Conservation (phyloP, 2,113 vertebrate species). For the Antechinus stuartii region DNA sequence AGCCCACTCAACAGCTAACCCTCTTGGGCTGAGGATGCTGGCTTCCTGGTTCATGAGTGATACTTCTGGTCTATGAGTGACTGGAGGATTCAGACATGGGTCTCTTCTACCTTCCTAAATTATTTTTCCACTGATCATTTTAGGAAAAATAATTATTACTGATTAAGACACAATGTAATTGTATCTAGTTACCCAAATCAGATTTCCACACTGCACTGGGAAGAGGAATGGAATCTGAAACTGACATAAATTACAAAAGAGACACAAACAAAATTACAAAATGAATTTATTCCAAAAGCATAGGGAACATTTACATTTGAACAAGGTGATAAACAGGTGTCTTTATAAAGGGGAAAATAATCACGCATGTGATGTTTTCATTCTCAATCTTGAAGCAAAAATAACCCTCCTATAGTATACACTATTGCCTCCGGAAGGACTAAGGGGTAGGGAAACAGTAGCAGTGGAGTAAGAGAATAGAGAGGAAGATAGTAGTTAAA, state of each 20-base stretch:
- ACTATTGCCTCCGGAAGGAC: conserved; percentile 65
- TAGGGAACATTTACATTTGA: conserved; percentile 85
- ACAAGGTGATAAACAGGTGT: conserved; percentile 81
- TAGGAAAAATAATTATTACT: background rate
- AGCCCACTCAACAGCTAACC: background rate
- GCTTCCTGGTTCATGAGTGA: background rate
- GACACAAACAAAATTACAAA: conserved; percentile 87
- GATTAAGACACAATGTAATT: background rate
- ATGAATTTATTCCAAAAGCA: conserved; percentile 88
- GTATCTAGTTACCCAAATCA: background rate
- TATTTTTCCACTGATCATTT: background rate
- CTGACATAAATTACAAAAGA: conserved; percentile 71
- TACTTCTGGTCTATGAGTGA: background rate
- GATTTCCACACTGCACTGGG: background rate
- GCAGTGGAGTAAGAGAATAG: background rate
- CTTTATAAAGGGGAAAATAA: conserved; percentile 78
- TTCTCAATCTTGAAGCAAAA: conserved; percentile 66
- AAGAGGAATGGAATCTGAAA: conserved; percentile 27
- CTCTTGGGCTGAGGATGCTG: background rate
- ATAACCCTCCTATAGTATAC: conserved; percentile 47
- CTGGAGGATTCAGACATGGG: background rate
- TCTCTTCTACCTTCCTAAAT: background rate
- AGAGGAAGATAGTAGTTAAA: conserved; percentile 47
- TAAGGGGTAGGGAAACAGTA: background rate
- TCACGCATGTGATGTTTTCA: conserved; percentile 57